Percentiles rank a stretch among this genome's conserved stretches.
Evolutionary conservation across 2,888 invertebrate genomes (phyloP).

Genomic region (Drosophila emarginata): DNA sequence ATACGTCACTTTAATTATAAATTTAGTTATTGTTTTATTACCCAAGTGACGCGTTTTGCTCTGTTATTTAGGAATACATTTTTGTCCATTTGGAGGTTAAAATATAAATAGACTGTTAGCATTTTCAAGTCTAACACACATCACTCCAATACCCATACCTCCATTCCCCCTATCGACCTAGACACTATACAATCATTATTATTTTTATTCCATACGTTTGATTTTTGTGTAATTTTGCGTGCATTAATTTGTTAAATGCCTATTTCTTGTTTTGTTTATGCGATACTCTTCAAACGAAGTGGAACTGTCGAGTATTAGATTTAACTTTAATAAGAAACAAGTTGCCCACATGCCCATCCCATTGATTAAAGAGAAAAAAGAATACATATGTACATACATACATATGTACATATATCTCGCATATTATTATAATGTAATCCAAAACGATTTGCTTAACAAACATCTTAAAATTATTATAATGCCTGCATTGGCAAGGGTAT

Average conservation of each 20-base stretch:
- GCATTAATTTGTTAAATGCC: constrained; percentile 47
- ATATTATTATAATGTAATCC: too few relatives aligned
- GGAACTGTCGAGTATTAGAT: background rate
- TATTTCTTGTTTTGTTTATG: constrained; percentile 19
- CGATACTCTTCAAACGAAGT: constrained; percentile 29
- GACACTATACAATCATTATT: background rate
- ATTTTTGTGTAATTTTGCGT: constrained; percentile 66
- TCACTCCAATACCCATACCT: constrained; percentile 15
- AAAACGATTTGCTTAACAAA: too few relatives aligned
- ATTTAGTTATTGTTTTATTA: constrained; percentile 52
- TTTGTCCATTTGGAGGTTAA: constrained; percentile 56
- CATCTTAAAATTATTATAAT: too few relatives aligned
- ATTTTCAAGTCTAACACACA: constrained; percentile 15
- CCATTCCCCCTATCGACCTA: constrained; percentile 16
- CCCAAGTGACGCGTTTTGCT: constrained; percentile 41
- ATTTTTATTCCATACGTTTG: constrained; percentile 17
- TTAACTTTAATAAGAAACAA: background rate
- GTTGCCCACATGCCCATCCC: background rate
- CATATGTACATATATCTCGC: too few relatives aligned
- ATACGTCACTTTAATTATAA: constrained; percentile 51
- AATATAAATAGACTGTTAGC: constrained; percentile 21
- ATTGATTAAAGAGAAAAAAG: background rate
- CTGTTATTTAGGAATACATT: constrained; percentile 46
- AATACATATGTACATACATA: background rate
- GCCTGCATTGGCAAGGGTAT: too few relatives aligned